phyloP scores from a whole-genome alignment of 2,797 vertebrate species.

The Coilia nasus region DNA sequence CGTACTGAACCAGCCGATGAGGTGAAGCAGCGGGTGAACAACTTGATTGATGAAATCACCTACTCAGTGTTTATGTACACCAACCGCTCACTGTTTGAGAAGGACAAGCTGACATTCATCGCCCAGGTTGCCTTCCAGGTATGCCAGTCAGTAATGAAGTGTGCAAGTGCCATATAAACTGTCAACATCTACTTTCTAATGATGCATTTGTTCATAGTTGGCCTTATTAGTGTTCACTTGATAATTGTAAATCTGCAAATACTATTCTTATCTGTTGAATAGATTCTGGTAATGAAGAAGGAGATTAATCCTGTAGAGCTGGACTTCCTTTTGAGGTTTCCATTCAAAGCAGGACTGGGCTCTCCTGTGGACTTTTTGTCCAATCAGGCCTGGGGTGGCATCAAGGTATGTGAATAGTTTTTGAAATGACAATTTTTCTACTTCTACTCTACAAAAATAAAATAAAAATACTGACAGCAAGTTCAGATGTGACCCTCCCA shows the following conservation, averaged over 20 bases:
- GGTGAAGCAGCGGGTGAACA: constrained; percentile 65
- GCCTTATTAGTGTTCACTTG: background rate
- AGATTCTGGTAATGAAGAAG: constrained; percentile 80
- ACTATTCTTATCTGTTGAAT: background rate
- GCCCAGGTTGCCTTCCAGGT: constrained; percentile 84
- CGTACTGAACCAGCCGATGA: constrained; percentile 66
- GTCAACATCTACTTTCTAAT: background rate
- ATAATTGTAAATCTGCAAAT: background rate
- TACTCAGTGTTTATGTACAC: constrained; percentile 79
- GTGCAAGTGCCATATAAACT: too few species aligned
- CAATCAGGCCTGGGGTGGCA: constrained; percentile 77
- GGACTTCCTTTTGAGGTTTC: constrained; percentile 80
- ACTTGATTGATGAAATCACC: constrained; percentile 80
- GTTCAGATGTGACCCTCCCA: background rate
- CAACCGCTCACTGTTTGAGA: constrained; percentile 77
- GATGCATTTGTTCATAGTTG: background rate
- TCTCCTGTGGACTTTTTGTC: constrained; percentile 84
- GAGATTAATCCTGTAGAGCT: constrained; percentile 71
- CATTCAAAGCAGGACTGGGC: constrained; percentile 63
- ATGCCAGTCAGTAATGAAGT: constrained; percentile 24
- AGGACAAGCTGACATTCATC: constrained; percentile 79
- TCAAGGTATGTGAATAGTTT: constrained; percentile 72
- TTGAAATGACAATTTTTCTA: background rate
- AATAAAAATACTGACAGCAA: too few species aligned
- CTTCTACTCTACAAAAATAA: background rate